phyloP scores from a whole-genome alignment of 2,113 vertebrate genomes.

The Colaptes auratus region DNA sequence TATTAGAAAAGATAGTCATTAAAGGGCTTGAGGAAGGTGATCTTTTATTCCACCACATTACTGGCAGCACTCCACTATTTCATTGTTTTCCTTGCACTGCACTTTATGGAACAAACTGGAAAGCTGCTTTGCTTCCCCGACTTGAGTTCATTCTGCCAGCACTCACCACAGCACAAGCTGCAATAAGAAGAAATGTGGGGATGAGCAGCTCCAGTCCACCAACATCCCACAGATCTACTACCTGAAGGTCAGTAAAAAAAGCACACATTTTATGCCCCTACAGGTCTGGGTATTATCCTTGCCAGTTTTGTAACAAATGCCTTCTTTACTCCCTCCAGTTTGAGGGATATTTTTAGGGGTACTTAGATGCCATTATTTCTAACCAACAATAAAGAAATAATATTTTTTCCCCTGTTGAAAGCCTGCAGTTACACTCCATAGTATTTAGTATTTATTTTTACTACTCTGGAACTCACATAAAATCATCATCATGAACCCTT shows the following conservation, averaged over 20 bases:
- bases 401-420: neutral
- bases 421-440: neutral
- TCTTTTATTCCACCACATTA: neutral
- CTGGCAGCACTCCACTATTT: neutral
- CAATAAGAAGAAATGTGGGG: neutral
- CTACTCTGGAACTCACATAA: neutral
- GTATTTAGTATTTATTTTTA: neutral
- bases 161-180: neutral
- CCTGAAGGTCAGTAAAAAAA: neutral
- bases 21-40: neutral
- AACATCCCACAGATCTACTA: neutral
- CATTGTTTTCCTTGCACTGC: neutral
- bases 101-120: neutral
- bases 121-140: neutral
- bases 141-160: neutral
- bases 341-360: neutral
- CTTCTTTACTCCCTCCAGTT: neutral
- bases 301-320: neutral
- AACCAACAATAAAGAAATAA: neutral
- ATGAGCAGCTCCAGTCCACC: neutral
- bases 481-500: neutral
- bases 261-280: neutral
- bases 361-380: neutral
- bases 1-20: neutral
- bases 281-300: neutral